Evolutionary conservation across 2,113 vertebrate genomes (phyloP), one percentile per base, ranked within the genome.

Genomic region (Scophthalmus maximus): DNA sequence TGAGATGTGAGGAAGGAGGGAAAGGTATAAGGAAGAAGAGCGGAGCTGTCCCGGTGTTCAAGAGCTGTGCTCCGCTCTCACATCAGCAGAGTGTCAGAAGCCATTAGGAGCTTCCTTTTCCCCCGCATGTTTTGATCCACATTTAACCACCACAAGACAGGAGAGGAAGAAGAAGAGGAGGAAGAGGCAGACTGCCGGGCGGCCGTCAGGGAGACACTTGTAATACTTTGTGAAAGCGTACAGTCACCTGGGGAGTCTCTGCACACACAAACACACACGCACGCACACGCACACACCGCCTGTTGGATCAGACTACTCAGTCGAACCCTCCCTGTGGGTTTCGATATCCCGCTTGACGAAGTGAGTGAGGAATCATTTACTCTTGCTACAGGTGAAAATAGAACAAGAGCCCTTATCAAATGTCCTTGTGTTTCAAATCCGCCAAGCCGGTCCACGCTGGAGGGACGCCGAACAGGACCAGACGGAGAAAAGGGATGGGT

Each of bases 61-160:
- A 80, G 68, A 50, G 64, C 17, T 51, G n/a, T n/a, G 68, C 66
- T 72, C 52, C 38, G 61, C 80, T 85, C n/a, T 88, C 78, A 87
- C 71, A 79, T 70, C 47, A 23, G n/a, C n/a, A n/a, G n/a, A 62
- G 64, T 66, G 72, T 89, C 90, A 88, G 32, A 82, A 73, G 65
- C 73, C 73, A 79, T 90, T 89, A 82, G 29, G 72, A 67, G 83
- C 59, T 59, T 69, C 53, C 23, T 38, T 50, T n/a, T 71, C 57
- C 80, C 58, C 64, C 56, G 49, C 44, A 62, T 69, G 83, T 86
- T 93, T 88, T 93, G 82, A 91, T 92, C 89, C 80, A 65, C 76
- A 78, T 86, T 85, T 83, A 86, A 87, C 74, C 73, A 69, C 46
- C 30, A 72, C 49, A 59, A 86, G 82, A 75, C 68, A 68, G 46